Evolutionary conservation across 2,888 invertebrate species (phyloP), one percentile per base, ranked within the genome.

Genomic region (Trimorus sp.): DNA sequence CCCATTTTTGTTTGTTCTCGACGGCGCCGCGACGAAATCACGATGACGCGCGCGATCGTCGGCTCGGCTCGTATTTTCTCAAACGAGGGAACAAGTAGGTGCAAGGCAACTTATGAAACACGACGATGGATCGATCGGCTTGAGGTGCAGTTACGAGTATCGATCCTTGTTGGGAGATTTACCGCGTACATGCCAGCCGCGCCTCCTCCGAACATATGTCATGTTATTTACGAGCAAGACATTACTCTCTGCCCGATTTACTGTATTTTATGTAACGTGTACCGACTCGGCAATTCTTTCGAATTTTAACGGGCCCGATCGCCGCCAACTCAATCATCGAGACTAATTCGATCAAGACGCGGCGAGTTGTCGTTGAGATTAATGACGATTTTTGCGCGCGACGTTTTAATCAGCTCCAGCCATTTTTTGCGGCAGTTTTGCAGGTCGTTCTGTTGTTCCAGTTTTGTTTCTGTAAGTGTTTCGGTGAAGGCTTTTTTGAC

Each of bases 161-260:
- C 89, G 89, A 89, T 89, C 88, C 85, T 84, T 79, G 85, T 85
- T 82, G 86, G 80, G 86, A 88, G 89, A 89, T 89, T 89, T 89
- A 89, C 88, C 88, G 87, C 85, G 88, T 85, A 86, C 87, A 87
- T 87, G 88, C 88, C 89, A 88, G 86, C 87, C 89, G 88, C 86
- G 86, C 86, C 89, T 89, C 83, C 86, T 86, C 78, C 86, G 87
- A 89, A 89, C 89, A 89, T 89, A 87, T 89, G 89, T 89, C 89
- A 88, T 89, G 89, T 89, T 89, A 89, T 89, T 89, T 89, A 89
- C 89, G 89, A 89, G 88, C 88, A 77, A 83, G 87, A 87, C 89
- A 89, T 89, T 89, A 89, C 88, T 89, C 88, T 88, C 86, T 84
- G 88, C 86, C 88, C 87, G 88, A 89, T 89, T 89, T 89, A 89